These are phyloP conservation scores for Tuberolachnus salignus DNA, from an alignment of 2,888 invertebrate species.

Conservation along the genomic window DNA sequence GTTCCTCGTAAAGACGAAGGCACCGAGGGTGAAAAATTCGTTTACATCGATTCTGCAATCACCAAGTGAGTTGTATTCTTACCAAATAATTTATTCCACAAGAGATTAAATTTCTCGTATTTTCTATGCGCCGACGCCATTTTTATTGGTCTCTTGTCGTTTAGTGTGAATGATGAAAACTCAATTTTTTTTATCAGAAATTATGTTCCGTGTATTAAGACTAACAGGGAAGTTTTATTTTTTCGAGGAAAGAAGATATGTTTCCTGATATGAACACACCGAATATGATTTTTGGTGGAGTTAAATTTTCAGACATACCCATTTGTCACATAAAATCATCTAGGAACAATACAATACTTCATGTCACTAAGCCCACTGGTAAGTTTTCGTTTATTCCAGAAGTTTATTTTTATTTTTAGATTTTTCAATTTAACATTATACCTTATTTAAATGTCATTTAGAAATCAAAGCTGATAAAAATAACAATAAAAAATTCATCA, in stretches of 20 bases:
- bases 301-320: conserved; percentile 79
- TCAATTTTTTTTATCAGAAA: not conserved
- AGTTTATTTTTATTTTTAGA: no score
- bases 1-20: conserved; percentile 72
- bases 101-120: not conserved
- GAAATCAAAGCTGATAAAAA: no score
- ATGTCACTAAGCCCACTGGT: conserved; percentile 75
- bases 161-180: not conserved
- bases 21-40: conserved; percentile 74
- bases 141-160: conserved; percentile 21
- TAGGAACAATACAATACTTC: conserved; percentile 87
- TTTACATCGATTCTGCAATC: conserved; percentile 73
- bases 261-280: conserved; percentile 80
- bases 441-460: no score
- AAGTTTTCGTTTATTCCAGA: conserved; percentile 57
- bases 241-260: conserved; percentile 70
- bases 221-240: conserved; percentile 20
- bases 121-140: conserved; percentile 38
- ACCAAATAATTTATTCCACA: not conserved
- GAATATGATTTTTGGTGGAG: conserved; percentile 74
- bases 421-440: no score
- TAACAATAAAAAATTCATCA: no score
- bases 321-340: conserved; percentile 82
- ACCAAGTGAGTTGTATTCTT: conserved; percentile 65
- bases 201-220: not conserved